Base-by-base conservation (phyloP, 2,113 vertebrate genomes). In the Bufo bufo region DNA sequence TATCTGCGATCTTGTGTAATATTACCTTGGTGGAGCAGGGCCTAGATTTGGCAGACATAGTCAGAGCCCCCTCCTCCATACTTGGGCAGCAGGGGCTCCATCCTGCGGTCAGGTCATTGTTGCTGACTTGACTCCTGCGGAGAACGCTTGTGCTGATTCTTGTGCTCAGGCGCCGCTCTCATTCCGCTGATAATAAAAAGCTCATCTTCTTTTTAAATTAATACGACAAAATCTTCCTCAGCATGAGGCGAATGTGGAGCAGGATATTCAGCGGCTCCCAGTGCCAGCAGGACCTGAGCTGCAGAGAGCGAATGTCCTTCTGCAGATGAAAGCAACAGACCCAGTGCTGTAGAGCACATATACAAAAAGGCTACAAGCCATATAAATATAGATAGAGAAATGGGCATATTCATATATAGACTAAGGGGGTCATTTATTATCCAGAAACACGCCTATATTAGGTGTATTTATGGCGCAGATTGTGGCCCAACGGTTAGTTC, bases 131-230 rank as follows among this genome's bases (percentile, higher is more conserved):
- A 72, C 13, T 72, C 69, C 69, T 7, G 14, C 3, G 69, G 69
- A 72, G 69, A 33, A 72, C 4, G 43, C 69, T 43, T 33, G 43
- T 45, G 43, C 69, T 72, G 69, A 72, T 72, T 45, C 69, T 72
- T 14, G 5, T 6, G 1, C 69, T 72, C 69, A 17, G 13, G 17
- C 33, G 13, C 69, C 43, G 43, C 43, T 47, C 69, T 72, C 4
- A 72, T 72, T 69, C 69, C 12, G 33, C 66, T 71, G 66, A 71
- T 71, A 71, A 71, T 71, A 71, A 71, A 71, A 71, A 71, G 66
- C 66, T 71, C 66, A 71, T 71, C 66, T 72, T 72, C 69, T 72
- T 72, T 14, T 13, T 45, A 72, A 72, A 72, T 72, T 72, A 72
- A 72, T 72, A 72, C 43, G 6, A 72, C 12, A 72, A 72, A 72